Percentiles rank a stretch among this genome's conserved stretches.
phyloP scores from a whole-genome alignment of 2,797 vertebrate species.

The Gadopsis bispinosus region DNA sequence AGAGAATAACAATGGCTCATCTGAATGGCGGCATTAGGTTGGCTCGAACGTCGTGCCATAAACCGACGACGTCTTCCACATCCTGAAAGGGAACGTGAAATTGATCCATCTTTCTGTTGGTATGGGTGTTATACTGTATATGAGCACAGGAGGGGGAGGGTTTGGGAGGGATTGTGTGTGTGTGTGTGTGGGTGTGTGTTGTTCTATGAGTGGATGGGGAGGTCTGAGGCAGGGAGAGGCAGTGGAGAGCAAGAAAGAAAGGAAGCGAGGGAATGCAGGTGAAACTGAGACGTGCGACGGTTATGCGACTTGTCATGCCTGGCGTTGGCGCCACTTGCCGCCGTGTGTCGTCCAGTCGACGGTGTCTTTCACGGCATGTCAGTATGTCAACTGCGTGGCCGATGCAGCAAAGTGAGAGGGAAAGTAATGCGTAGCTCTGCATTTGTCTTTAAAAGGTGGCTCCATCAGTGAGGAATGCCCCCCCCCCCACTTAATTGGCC shows the following conservation, averaged over 20 bases:
- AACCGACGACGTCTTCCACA: slow-evolving; percentile 60
- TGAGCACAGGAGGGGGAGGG: slow-evolving; percentile 36
- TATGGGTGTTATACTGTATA: slow-evolving; percentile 39
- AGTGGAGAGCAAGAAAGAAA: slow-evolving; percentile 7
- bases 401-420: slow-evolving; percentile 12
- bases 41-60: slow-evolving; percentile 64
- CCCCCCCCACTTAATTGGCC: slow-evolving; percentile 19
- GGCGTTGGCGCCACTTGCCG: slow-evolving; percentile 1
- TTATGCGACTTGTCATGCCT: slow-evolving; percentile 5
- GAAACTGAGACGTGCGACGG: slow-evolving; percentile 11
- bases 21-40: slow-evolving; percentile 62
- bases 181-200: slow-evolving; percentile 53
- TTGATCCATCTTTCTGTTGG: slow-evolving; percentile 72
- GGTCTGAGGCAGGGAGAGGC: slow-evolving; percentile 31
- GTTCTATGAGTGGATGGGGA: slow-evolving; percentile 34
- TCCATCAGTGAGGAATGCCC: slow-evolving; percentile 15
- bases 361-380: slow-evolving; percentile 24
- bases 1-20: slow-evolving; percentile 48
- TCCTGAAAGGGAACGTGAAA: slow-evolving; percentile 74
- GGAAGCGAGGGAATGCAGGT: slow-evolving; percentile 4
- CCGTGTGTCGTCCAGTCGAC: slow-evolving; percentile 6
- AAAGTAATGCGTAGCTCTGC: neutral
- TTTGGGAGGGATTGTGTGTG: slow-evolving; percentile 37
- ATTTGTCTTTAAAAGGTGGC: neutral
- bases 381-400: slow-evolving; percentile 4